These are phyloP conservation scores for Oeneis ivallda DNA, from an alignment of 2,888 invertebrate genomes.

Conservation along the genomic window DNA sequence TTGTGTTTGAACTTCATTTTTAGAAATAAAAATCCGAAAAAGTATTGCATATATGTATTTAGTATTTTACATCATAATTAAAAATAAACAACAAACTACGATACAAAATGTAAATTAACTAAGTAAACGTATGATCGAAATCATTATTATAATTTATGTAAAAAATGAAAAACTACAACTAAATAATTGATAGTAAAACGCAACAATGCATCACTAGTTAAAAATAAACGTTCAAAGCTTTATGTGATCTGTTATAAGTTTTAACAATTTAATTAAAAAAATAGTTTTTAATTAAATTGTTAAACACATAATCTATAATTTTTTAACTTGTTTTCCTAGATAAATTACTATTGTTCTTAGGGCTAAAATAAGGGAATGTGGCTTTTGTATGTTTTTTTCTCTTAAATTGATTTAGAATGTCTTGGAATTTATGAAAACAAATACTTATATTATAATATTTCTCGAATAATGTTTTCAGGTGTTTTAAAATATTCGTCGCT, in stretches of 20 bases:
- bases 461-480: background rate
- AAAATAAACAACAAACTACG: background rate
- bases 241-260: background rate
- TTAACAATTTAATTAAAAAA: constrained; percentile 5
- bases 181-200: constrained; percentile 8
- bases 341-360: background rate
- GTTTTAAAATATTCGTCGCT: too few relatives aligned
- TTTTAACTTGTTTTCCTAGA: constrained; percentile 2
- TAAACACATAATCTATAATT: background rate
- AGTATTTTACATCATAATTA: too few relatives aligned
- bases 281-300: constrained; percentile 1
- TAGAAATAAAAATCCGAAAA: too few relatives aligned
- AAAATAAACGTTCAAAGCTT: constrained; percentile 8
- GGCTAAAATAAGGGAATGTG: background rate
- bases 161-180: background rate
- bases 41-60: too few relatives aligned
- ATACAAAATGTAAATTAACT: constrained; percentile 1
- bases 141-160: background rate
- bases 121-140: background rate
- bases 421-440: too few relatives aligned
- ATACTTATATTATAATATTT: background rate
- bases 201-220: constrained; percentile 1
- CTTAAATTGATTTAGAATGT: background rate
- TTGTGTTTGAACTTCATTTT: too few relatives aligned
- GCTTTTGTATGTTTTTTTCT: background rate